Conservation (phyloP, 2,888 invertebrate species). For the Eucriotettix oculatus region DNA sequence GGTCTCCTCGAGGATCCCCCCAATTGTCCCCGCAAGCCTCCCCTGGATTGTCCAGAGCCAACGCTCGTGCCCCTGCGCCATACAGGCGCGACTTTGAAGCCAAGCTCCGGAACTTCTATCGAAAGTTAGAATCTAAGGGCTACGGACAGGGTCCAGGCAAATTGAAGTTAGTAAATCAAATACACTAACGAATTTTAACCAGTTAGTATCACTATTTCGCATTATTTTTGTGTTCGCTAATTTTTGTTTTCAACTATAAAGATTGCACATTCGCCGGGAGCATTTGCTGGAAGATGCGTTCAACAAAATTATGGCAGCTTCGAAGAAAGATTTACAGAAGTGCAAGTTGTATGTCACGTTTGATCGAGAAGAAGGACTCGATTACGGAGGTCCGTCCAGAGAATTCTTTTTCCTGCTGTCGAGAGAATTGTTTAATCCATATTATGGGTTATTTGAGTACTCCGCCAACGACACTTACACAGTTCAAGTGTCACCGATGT, state of each 20-base stretch:
- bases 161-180: constrained; percentile 55
- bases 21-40: constrained; percentile 61
- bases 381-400: constrained; percentile 93
- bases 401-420: constrained; percentile 98
- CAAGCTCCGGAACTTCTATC: constrained; percentile 83
- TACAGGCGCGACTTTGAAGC: constrained; percentile 89
- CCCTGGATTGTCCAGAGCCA: constrained; percentile 52
- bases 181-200: no score
- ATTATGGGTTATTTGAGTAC: constrained; percentile 95
- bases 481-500: constrained; percentile 89
- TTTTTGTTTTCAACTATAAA: constrained; percentile 24
- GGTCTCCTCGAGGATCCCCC: constrained; percentile 40
- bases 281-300: constrained; percentile 92
- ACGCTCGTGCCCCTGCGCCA: constrained; percentile 71
- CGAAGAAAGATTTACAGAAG: constrained; percentile 88
- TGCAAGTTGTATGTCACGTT: constrained; percentile 87
- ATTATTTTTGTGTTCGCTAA: no score
- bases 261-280: constrained; percentile 82
- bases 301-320: constrained; percentile 88
- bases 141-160: constrained; percentile 95
- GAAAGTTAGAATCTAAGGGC: constrained; percentile 89
- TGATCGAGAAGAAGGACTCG: constrained; percentile 91
- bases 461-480: constrained; percentile 96
- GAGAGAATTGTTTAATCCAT: constrained; percentile 92
- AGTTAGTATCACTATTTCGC: no score